Conservation (phyloP, 2,113 vertebrate genomes). For the Brachyhypopomus gauderio region DNA sequence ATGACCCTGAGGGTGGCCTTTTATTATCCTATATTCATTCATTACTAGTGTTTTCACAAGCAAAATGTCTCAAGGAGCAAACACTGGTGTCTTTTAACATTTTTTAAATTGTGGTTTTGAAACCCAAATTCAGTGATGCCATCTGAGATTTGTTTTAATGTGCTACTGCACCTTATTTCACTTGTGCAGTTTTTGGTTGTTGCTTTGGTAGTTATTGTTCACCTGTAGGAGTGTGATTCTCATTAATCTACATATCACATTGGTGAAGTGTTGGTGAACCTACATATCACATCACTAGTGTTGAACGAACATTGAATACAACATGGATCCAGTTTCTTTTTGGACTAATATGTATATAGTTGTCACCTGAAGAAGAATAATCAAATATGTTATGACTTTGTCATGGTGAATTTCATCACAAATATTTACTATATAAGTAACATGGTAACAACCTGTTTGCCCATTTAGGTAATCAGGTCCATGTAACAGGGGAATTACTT, state of each 20-base stretch:
- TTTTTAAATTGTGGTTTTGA: constrained; percentile 1
- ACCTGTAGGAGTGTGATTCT: background rate
- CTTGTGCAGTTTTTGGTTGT: background rate
- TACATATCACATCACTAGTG: too few relatives aligned
- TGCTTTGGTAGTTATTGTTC: background rate
- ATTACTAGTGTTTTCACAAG: background rate
- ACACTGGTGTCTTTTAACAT: background rate
- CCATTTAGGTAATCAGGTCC: background rate
- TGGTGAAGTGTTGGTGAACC: background rate
- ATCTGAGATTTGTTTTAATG: background rate
- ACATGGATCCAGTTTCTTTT: background rate
- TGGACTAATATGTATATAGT: background rate
- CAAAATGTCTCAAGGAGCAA: background rate
- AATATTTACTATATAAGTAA: background rate
- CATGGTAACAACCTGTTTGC: background rate
- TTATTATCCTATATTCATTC: background rate
- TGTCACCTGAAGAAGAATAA: background rate
- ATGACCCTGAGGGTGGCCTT: background rate
- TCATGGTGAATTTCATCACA: background rate
- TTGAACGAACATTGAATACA: background rate
- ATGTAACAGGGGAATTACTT: background rate
- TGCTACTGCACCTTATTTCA: background rate
- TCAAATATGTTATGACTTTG: background rate
- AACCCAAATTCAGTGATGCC: background rate
- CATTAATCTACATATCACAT: background rate